Evolutionary conservation across 2,113 vertebrate species (phyloP), one percentile per base, ranked within the genome.

Genomic region (Sinocyclocheilus anophthalmus): DNA sequence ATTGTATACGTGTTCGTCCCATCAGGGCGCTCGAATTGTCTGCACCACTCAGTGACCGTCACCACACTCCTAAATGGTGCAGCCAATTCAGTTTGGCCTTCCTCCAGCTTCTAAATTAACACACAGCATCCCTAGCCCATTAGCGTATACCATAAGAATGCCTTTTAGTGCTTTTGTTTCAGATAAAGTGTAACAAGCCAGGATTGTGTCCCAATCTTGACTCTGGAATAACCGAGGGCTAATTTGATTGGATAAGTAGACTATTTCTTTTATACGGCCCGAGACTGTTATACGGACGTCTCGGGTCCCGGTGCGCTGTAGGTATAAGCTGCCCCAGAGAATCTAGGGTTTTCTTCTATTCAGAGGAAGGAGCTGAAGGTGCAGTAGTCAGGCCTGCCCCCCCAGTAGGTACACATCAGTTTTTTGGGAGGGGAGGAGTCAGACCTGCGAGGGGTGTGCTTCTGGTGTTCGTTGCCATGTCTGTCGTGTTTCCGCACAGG

Each of bases 341-440:
- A 88, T 85, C 87, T 90, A 87, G 83, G 89, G 90, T 91, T 94
- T 75, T 92, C 93, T 3, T 94, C 90, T 81, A 93, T 94, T 86
- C 91, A 91, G 86, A 96, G 92, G 73, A 95, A 90, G 39, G 96
- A 95, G 39, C 94, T 91, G 92, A 96, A 96, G 90, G 93, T 95
- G 89, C 91, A 89, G 91, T 95, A 95, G 94, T 96, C 94, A 87
- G 89, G 89, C 1, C 89, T 0, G 26, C 91, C 92, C 81, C 89
- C 93, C 96, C 96, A 96, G 91, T 93, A 94, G 0, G 94, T 94
- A 90, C 93, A 92, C 92, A 96, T 95, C 87, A 88, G 86, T 95
- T 95, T 96, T 94, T 96, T 94, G 91, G 91, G 92, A 87, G 76
- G 83, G 93, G 87, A 88, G 91, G 93, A 88, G 91, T 93, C 91